Conservation (phyloP, 1,140 invertebrate genomes). For the Drosophila carrolli region DNA sequence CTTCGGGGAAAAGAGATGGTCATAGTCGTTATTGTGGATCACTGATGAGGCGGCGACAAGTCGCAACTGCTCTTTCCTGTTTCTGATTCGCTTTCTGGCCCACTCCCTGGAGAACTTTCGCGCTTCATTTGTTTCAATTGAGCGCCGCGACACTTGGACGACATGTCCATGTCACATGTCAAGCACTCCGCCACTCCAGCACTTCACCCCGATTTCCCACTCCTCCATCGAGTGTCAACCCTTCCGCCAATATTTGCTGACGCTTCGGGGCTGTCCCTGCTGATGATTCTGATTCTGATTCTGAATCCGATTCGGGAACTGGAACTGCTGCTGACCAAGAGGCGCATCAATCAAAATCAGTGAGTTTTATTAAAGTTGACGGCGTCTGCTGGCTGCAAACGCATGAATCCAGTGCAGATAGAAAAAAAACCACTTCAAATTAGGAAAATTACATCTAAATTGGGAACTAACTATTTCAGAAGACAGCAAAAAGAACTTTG, state of each 20-base stretch:
- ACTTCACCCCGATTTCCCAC: background rate
- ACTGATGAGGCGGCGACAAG: slow-evolving; percentile 62
- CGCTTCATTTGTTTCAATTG: slow-evolving; percentile 81
- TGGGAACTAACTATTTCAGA: background rate
- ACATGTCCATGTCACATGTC: slow-evolving; percentile 74
- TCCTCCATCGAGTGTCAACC: slow-evolving; percentile 41
- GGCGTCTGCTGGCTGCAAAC: slow-evolving; percentile 71
- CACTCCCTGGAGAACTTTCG: slow-evolving; percentile 36
- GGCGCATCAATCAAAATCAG: slow-evolving; percentile 84
- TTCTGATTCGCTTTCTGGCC: slow-evolving; percentile 18
- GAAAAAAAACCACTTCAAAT: background rate
- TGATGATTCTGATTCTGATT: slow-evolving; percentile 30
- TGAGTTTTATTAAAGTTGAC: slow-evolving; percentile 85
- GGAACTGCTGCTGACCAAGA: slow-evolving; percentile 53
- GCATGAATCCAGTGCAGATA: slow-evolving; percentile 14
- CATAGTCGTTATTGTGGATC: slow-evolving; percentile 4
- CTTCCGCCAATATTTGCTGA: slow-evolving; percentile 79
- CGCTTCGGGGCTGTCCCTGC: slow-evolving; percentile 33
- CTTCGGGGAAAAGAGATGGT: slow-evolving; percentile 3
- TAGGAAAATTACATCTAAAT: background rate
- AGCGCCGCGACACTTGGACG: slow-evolving; percentile 69
- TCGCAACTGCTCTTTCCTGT: slow-evolving; percentile 74
- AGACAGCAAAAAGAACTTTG: background rate
- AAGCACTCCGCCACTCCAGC: slow-evolving; percentile 28
- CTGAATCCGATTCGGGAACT: slow-evolving; percentile 19